Base-by-base conservation (phyloP, 2,113 vertebrate species). In the Periophthalmodon schlosseri region DNA sequence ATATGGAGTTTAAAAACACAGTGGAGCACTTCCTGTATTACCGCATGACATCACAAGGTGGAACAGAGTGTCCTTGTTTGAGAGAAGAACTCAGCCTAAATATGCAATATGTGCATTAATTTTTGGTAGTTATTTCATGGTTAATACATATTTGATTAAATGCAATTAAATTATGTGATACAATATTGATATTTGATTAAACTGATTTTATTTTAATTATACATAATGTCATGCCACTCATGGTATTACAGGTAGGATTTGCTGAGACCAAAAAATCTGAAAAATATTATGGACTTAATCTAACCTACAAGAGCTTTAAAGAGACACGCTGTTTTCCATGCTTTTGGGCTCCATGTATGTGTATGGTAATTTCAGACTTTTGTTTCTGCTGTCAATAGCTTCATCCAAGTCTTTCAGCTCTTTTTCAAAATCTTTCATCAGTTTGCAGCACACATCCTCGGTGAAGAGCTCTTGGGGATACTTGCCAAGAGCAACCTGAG, bases 401-500 rank as follows among this genome's bases (percentile, higher is more conserved):
- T 23, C 65, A n/a, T 44, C 73, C n/a, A 87, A 18, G 5, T 21
- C 0, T 4, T 24, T 11, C 13, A 88, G 75, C 18, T 80, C 68
- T 12, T 5, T 14, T 75, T 78, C 61, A 68, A 87, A 87, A 0
- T 39, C 11, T 14, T 52, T 7, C 0, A 81, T 84, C 60, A 76
- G 0, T 6, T 47, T 68, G 14, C 21, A 11, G 33, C 81, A 74
- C n/a, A 5, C 23, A 0, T 72, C 49, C 36, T 89, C 83, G 24
- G 1, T 56, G 66, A 87, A 84, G 8, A 72, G 77, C 2, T 74
- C 50, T 0, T 83, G 69, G 28, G 73, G 63, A 33, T 72, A 85
- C 1, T 18, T 10, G n/a, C 80, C 85, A 7, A 87, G 56, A 14
- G 15, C 7, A 2, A 76, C 34, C 85, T 85, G 44, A 24, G 21